Evolutionary conservation across 2,797 vertebrate species (phyloP).

Genomic region (Muscicapa comitata): DNA sequence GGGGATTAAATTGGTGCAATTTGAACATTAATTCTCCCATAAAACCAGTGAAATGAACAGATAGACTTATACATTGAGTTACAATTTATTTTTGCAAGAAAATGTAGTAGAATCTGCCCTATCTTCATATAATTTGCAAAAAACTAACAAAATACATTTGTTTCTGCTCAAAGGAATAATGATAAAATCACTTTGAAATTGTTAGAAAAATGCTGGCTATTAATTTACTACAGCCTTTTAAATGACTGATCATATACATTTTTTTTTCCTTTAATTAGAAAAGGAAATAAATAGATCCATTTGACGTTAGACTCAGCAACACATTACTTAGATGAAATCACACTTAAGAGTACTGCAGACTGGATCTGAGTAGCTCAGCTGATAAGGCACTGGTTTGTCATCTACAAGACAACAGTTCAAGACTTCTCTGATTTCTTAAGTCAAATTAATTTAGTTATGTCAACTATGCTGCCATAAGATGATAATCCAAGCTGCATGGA

Average conservation of each 20-base stretch:
- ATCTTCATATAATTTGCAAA: neutral
- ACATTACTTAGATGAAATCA: conserved; percentile 68
- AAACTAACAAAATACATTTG: neutral
- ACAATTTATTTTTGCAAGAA: neutral
- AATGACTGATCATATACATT: neutral
- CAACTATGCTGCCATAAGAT: conserved; percentile 72
- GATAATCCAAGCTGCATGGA: conserved; percentile 69
- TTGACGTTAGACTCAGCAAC: conserved; percentile 35
- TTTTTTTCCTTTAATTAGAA: conserved; percentile 51
- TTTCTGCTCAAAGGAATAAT: neutral
- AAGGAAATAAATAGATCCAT: neutral
- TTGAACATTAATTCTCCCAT: neutral
- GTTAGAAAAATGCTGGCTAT: neutral
- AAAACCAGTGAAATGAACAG: neutral
- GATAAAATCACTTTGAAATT: neutral
- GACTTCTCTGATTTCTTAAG: conserved; percentile 73
- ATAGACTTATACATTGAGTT: neutral
- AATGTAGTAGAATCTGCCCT: neutral
- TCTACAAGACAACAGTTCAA: conserved; percentile 70
- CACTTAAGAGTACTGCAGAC: conserved; percentile 65
- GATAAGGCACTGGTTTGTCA: conserved; percentile 78
- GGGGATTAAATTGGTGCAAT: neutral
- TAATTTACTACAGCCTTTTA: neutral
- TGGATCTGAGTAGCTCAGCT: conserved; percentile 61
- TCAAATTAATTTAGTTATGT: conserved; percentile 79